Percentiles rank a stretch among this genome's conserved stretches.
Conservation (phyloP, 2,888 invertebrate genomes). For the Myopa testacea region DNA sequence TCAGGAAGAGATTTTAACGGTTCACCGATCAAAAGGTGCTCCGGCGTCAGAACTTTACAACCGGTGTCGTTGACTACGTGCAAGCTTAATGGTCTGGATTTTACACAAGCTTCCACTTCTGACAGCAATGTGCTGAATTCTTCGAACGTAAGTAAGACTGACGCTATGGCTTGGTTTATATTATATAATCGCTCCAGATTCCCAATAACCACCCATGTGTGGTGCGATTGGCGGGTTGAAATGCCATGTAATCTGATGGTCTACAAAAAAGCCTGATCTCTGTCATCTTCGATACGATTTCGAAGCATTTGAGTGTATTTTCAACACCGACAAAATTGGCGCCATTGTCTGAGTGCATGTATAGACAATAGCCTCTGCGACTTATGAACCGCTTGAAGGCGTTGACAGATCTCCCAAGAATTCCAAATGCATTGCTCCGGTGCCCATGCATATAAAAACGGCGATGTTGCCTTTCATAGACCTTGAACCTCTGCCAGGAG, state of each 20-base stretch:
- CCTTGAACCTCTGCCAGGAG: no score
- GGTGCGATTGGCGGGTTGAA: constrained; percentile 32
- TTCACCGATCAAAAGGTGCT: constrained; percentile 41
- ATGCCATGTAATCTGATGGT: constrained; percentile 22
- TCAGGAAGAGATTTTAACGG: no score
- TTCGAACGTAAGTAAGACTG: neutral
- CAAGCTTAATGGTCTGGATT: neutral
- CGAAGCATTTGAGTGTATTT: neutral
- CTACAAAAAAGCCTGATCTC: neutral
- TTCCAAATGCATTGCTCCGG: no score
- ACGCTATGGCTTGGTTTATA: neutral
- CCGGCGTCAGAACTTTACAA: constrained; percentile 38
- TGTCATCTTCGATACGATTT: neutral
- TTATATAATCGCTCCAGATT: no score
- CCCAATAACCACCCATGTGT: constrained; percentile 32
- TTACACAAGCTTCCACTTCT: neutral
- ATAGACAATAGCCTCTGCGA: constrained; percentile 23
- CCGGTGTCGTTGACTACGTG: constrained; percentile 7
- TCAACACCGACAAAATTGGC: constrained; percentile 4
- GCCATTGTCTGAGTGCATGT: constrained; percentile 39
- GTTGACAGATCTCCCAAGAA: neutral
- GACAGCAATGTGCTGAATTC: neutral
- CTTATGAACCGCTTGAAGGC: constrained; percentile 27
- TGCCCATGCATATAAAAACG: no score
- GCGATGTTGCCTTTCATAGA: no score